A percentile compares a stretch with the other conserved stretches of the same genome.
Evolutionary conservation across 1,140 invertebrate species (phyloP).

Genomic region (Pygmarrhopalites habei): DNA sequence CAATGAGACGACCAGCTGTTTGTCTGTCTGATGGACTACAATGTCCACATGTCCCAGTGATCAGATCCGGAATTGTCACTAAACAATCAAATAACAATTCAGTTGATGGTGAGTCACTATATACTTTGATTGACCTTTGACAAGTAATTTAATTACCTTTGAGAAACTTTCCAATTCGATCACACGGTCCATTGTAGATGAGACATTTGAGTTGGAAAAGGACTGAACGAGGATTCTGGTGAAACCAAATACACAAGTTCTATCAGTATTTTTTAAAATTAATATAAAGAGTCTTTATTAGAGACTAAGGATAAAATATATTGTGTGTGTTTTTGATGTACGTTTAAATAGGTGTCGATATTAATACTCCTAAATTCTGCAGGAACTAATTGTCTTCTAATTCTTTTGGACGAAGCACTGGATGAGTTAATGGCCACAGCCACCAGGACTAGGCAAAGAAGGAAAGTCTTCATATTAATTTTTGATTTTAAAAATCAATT

Average conservation of each 20-base stretch:
- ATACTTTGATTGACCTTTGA: neutral
- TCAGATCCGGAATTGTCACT: constrained; percentile 37
- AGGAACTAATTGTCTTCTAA: constrained; percentile 30
- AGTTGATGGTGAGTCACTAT: too few relatives aligned
- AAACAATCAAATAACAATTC: too few relatives aligned
- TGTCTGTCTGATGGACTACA: constrained; percentile 32
- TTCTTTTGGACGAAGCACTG: constrained; percentile 20
- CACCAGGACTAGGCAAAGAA: constrained; percentile 16
- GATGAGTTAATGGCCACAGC: constrained; percentile 11
- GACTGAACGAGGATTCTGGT: constrained; percentile 36
- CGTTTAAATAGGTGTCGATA: constrained; percentile 39
- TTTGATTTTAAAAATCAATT: too few relatives aligned
- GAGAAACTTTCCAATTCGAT: constrained; percentile 37
- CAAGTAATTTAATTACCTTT: constrained; percentile 20
- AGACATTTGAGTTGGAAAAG: constrained; percentile 38
- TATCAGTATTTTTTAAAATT: neutral
- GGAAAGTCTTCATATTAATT: constrained; percentile 10
- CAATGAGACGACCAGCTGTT: constrained; percentile 35
- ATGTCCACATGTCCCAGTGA: constrained; percentile 34
- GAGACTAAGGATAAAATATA: neutral
- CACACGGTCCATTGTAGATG: constrained; percentile 37
- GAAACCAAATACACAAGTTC: neutral
- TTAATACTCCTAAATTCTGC: constrained; percentile 38
- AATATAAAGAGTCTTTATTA: neutral
- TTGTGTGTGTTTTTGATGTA: neutral